Evolutionary conservation across 2,113 vertebrate species (phyloP).

Genomic region (Ailurus styani): DNA sequence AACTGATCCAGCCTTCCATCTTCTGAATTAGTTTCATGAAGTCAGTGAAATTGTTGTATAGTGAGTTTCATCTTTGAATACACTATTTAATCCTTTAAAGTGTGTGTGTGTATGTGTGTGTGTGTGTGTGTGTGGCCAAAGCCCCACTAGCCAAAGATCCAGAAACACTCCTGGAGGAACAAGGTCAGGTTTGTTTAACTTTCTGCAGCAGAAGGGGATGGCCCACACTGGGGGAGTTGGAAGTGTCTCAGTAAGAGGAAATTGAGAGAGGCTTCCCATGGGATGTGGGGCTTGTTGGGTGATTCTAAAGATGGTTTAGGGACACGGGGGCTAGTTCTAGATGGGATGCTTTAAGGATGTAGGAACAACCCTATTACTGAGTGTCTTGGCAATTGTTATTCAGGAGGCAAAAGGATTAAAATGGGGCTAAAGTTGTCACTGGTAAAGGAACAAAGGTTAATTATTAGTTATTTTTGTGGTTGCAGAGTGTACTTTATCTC

Average conservation of each 20-base stretch:
- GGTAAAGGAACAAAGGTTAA: neutral
- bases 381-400: neutral
- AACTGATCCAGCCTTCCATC: neutral
- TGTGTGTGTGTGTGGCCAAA: neutral
- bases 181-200: neutral
- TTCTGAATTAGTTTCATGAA: neutral
- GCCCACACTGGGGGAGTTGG: accelerated
- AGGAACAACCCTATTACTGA: neutral
- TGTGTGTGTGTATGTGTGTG: neutral
- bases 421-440: neutral
- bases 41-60: neutral
- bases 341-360: neutral
- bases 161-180: neutral
- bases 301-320: neutral
- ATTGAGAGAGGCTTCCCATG: neutral
- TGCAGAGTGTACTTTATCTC: neutral
- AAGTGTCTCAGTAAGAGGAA: neutral
- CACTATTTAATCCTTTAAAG: neutral
- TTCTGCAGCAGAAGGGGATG: neutral
- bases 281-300: neutral
- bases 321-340: neutral
- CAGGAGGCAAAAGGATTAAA: neutral
- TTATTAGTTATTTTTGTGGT: conserved; percentile 22
- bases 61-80: neutral
- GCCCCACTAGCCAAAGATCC: neutral